Conservation (phyloP, 1,140 invertebrate species). For the Drosophila nikananu region DNA sequence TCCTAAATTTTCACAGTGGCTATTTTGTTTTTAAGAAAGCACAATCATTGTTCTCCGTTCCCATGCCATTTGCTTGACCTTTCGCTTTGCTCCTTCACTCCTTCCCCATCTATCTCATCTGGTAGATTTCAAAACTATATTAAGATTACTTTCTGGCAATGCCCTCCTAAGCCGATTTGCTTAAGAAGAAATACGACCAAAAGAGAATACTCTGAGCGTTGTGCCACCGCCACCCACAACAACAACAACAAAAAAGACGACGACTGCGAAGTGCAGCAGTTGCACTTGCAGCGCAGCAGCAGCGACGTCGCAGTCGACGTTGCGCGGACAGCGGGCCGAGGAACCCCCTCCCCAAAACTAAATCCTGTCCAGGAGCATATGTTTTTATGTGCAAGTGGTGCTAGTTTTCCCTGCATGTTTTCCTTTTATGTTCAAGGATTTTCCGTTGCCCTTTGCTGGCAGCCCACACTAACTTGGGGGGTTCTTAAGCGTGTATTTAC, state of each 20-base stretch:
- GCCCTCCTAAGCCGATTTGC: slow-evolving; percentile 62
- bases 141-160: slow-evolving; percentile 39
- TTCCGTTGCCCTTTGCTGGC: slow-evolving; percentile 43
- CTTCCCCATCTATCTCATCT: neutral
- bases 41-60: too few relatives aligned
- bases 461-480: slow-evolving; percentile 10
- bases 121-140: slow-evolving; percentile 13
- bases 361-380: slow-evolving; percentile 70
- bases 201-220: slow-evolving; percentile 21
- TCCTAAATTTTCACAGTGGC: neutral
- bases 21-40: neutral
- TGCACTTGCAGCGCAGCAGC: slow-evolving; percentile 47
- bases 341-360: slow-evolving; percentile 13
- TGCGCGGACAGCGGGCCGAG: slow-evolving; percentile 17
- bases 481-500: slow-evolving; percentile 4
- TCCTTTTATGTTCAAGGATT: slow-evolving; percentile 71
- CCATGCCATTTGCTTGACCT: neutral
- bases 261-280: slow-evolving; percentile 11
- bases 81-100: neutral
- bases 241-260: neutral
- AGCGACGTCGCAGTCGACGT: slow-evolving; percentile 29
- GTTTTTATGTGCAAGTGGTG: slow-evolving; percentile 66
- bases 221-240: slow-evolving; percentile 3
- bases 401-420: slow-evolving; percentile 33
- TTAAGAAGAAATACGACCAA: slow-evolving; percentile 51